Evolutionary conservation across 2,113 vertebrate species (phyloP), one percentile per base, ranked within the genome.

Genomic region (Ptilonorhynchus violaceus): DNA sequence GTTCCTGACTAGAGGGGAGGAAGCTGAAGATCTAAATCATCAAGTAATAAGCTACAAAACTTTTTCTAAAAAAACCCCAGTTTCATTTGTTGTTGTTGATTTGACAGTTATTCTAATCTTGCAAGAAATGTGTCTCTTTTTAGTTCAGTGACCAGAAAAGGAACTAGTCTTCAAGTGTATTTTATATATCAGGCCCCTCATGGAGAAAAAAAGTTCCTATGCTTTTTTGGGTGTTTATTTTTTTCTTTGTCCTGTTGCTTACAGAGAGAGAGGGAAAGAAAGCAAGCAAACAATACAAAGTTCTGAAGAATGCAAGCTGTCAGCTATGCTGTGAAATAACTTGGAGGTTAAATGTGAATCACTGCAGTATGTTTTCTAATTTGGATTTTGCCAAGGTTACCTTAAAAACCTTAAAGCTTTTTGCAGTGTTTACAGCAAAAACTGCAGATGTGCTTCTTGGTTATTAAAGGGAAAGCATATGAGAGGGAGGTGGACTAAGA

Each of bases 51-150:
- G 72, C 67, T 68, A 79, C 50, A 72, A 49, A 95, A 82, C 37
- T 88, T 96, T 96, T 94, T 89, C 80, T 96, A 68, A 88, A 96
- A 97, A 90, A 68, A 15, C 12, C 12, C 63, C 67, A 74, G 73
- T 13, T 42, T 42, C 37, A 39, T 39, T 92, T 95, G 35, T 95
- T 92, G n/a, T 92, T 97, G 86, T 96, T 97, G 96, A 96, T 95
- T 96, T 95, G 93, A 95, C 73, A 96, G 94, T 96, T 97, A 97
- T 93, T 96, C 91, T 92, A 97, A 97, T 93, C 62, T 90, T 95
- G 53, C 75, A 96, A 96, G 89, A 97, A 95, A 94, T 82, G 66
- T 82, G 52, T 73, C 90, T 91, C 60, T 88, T 92, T 97, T 97
- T 64, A 97, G 89, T 92, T 96, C 89, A 97, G 75, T 91, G 78